Percentiles rank a stretch among this genome's conserved stretches.
Conservation (phyloP, 2,888 invertebrate genomes). For the Apotomis capreana region DNA sequence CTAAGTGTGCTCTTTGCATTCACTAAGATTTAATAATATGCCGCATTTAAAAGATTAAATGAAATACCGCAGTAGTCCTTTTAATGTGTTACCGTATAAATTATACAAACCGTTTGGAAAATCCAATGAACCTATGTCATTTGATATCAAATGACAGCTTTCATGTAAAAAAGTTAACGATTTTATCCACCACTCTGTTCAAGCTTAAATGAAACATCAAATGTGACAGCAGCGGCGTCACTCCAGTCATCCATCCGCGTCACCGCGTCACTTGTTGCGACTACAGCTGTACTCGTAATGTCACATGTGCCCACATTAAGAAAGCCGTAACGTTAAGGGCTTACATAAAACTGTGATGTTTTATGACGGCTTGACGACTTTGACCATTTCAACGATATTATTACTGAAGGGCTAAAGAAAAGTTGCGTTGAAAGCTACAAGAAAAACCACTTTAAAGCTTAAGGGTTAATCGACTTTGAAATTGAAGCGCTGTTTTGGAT, state of each 20-base stretch:
- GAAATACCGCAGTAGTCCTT: background rate
- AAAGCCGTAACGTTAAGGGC: constrained; percentile 21
- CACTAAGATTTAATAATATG: background rate
- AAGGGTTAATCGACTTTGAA: background rate
- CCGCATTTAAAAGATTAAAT: background rate
- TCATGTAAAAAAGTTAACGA: no score
- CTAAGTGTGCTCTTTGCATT: background rate
- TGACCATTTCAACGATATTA: constrained; percentile 21
- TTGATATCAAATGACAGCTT: no score
- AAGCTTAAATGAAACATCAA: background rate
- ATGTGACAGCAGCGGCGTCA: background rate
- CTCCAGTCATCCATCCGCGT: constrained; percentile 1
- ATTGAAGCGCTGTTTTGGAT: background rate
- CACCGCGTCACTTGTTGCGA: constrained; percentile 31
- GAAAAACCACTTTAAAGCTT: constrained; percentile 13
- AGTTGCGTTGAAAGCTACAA: constrained; percentile 16
- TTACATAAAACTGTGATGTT: constrained; percentile 21
- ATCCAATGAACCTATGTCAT: no score
- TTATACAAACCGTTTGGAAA: no score
- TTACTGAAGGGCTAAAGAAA: constrained; percentile 1
- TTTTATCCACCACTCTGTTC: no score
- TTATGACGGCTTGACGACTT: constrained; percentile 5
- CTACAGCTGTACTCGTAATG: constrained; percentile 5
- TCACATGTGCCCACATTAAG: constrained; percentile 28
- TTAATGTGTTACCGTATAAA: no score